Conservation (phyloP, 2,888 invertebrate genomes). For the Physocephala rufipes region DNA sequence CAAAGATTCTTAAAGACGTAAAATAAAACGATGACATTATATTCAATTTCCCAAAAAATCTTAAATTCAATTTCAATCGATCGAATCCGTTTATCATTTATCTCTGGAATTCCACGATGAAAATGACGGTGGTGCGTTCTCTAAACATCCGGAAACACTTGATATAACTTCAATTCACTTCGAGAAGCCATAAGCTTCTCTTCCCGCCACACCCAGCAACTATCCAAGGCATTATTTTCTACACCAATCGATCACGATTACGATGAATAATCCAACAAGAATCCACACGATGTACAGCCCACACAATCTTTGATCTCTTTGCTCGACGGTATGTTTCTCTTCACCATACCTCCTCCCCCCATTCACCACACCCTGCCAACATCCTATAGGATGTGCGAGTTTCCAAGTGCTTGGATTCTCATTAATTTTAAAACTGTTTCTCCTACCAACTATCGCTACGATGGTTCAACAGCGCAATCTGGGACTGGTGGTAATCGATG, state of each 20-base stretch:
- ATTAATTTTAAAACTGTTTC: constrained; percentile 4
- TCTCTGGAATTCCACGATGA: too few species aligned
- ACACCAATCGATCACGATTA: constrained; percentile 9
- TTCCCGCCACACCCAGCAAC: background rate
- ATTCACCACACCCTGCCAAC: too few species aligned
- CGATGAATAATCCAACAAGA: background rate
- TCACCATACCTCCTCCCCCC: background rate
- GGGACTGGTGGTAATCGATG: too few species aligned
- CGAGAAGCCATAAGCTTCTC: background rate
- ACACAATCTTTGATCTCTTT: background rate
- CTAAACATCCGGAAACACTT: too few species aligned
- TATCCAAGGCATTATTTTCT: background rate
- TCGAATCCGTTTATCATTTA: too few species aligned
- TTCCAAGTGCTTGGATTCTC: background rate
- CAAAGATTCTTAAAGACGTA: too few species aligned
- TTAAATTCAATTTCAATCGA: too few species aligned
- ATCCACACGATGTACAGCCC: background rate
- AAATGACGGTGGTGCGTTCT: too few species aligned
- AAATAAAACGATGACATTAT: too few species aligned
- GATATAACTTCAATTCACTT: too few species aligned
- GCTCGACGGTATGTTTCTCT: too few species aligned
- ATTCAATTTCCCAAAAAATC: too few species aligned
- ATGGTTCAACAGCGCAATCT: background rate
- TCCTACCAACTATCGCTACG: background rate
- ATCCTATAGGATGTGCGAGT: background rate